Evolutionary conservation across 2,113 vertebrate genomes (phyloP).

Genomic region (Macroglossus sobrinus): DNA sequence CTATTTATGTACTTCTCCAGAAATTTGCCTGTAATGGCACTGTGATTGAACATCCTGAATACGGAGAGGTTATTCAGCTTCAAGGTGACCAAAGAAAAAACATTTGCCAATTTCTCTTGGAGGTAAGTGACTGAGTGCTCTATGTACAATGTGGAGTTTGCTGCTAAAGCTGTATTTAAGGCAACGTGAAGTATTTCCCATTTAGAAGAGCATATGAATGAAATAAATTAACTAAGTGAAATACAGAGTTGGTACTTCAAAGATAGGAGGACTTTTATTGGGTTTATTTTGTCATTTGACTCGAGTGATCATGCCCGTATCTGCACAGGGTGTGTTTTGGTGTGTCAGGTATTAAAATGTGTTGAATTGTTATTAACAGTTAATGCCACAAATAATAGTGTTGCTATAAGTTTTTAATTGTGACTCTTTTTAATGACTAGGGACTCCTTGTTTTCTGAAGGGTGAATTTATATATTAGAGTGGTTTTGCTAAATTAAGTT

Average conservation of each 20-base stretch:
- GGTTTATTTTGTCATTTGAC: background rate
- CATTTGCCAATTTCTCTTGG: constrained; percentile 89
- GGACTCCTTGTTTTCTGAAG: background rate
- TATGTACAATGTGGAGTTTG: background rate
- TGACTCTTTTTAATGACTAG: background rate
- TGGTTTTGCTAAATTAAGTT: constrained; percentile 45
- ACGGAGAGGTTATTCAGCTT: constrained; percentile 91
- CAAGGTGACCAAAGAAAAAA: constrained; percentile 90
- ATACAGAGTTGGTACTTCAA: background rate
- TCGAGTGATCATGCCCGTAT: background rate
- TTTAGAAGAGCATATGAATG: background rate
- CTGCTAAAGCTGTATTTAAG: background rate
- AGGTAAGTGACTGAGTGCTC: constrained; percentile 79
- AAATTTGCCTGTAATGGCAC: constrained; percentile 92
- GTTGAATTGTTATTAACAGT: background rate
- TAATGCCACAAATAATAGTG: background rate
- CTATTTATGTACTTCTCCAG: constrained; percentile 65
- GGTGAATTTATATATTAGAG: background rate
- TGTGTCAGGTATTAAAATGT: background rate
- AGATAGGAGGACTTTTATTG: too few species aligned
- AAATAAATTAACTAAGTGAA: background rate
- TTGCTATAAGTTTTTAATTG: accelerated
- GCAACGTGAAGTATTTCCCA: background rate
- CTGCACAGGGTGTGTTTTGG: background rate
- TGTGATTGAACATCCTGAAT: constrained; percentile 90